Percentiles rank a stretch among this genome's conserved stretches.
Evolutionary conservation across 2,113 vertebrate species (phyloP).

Genomic region (Phainopepla nitens): DNA sequence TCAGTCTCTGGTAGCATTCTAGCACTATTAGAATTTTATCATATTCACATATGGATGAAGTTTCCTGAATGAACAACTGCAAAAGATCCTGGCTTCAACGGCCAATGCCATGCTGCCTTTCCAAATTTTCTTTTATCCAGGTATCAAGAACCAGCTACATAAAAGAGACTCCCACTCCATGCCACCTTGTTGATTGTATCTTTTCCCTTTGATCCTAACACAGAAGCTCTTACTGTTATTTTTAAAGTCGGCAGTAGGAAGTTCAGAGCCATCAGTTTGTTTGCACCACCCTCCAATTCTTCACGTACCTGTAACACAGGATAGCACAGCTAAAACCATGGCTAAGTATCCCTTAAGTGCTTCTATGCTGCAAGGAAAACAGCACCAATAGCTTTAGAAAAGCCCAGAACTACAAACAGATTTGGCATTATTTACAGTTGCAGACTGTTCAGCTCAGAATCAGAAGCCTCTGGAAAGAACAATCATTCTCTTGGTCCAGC

Average conservation of each 20-base stretch:
- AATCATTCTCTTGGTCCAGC: not conserved
- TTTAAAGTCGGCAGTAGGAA: not conserved
- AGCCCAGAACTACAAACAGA: not conserved
- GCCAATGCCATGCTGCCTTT: not conserved
- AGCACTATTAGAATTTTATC: not conserved
- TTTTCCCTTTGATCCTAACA: not conserved
- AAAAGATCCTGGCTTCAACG: not conserved
- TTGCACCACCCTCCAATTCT: not conserved
- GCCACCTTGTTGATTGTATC: not conserved
- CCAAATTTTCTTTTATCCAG: not conserved
- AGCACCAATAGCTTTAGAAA: not conserved
- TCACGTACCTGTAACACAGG: accelerated
- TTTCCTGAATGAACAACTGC: not conserved
- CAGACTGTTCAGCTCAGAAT: not conserved
- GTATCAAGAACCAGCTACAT: not conserved
- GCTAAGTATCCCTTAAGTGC: not conserved
- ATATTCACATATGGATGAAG: not conserved
- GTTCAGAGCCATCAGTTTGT: not conserved
- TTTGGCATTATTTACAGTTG: not conserved
- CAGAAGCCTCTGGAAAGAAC: not conserved
- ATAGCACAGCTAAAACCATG: not conserved
- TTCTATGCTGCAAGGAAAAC: not conserved
- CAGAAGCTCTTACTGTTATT: not conserved
- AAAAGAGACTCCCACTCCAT: not conserved
- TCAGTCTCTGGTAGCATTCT: not conserved